Conservation (phyloP, 2,888 invertebrate species). For the Calliopum simillimum region DNA sequence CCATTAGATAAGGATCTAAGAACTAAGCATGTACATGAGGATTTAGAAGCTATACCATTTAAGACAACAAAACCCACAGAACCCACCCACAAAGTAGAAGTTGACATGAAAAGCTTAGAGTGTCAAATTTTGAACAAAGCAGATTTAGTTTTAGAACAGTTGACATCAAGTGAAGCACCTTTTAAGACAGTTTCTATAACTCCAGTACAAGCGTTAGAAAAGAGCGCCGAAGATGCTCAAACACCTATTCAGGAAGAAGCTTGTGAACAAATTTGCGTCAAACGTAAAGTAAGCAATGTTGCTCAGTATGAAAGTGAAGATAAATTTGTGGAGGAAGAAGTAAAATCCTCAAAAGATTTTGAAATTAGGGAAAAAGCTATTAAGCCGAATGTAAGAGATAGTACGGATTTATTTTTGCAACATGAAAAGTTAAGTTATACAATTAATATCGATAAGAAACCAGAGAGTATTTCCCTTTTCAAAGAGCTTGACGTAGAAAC, state of each 20-base stretch:
- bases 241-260: slow-evolving; percentile 46
- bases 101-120: no score
- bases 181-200: slow-evolving; percentile 34
- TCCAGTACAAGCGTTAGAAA: slow-evolving; percentile 51
- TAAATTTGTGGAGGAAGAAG: no score
- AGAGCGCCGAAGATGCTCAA: slow-evolving; percentile 16
- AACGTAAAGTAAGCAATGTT: slow-evolving; percentile 54
- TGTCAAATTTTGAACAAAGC: no score
- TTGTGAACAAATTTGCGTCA: slow-evolving; percentile 11
- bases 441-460: neutral
- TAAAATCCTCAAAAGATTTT: neutral
- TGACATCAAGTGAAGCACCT: no score
- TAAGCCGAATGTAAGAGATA: neutral
- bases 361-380: neutral
- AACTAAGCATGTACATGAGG: no score
- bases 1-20: no score
- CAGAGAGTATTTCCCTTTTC: neutral
- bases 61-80: no score
- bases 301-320: slow-evolving; percentile 47
- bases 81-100: no score
- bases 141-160: no score
- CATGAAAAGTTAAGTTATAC: slow-evolving; percentile 8
- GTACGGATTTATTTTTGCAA: slow-evolving; percentile 16
- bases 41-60: no score
- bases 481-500: slow-evolving; percentile 67